Evolutionary conservation across 2,113 vertebrate species (phyloP).

Genomic region (Corvus cornix): DNA sequence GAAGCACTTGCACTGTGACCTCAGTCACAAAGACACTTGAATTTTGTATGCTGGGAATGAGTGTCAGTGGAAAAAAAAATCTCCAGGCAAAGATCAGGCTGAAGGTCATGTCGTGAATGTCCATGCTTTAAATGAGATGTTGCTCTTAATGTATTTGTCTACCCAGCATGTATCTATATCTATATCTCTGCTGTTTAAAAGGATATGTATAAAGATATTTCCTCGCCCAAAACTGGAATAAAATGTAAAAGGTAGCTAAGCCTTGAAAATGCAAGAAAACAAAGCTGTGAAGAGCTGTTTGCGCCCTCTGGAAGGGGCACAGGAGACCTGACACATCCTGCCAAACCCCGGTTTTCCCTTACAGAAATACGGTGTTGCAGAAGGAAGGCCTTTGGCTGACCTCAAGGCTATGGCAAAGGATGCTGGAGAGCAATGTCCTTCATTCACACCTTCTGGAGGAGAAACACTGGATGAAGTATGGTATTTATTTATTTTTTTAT

Average conservation of each 20-base stretch:
- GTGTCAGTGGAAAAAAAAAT: not conserved
- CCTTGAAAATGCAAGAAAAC: not conserved
- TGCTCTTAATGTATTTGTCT: not conserved
- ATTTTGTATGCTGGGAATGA: not conserved
- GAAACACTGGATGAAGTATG: constrained; percentile 91
- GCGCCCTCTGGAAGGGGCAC: not conserved
- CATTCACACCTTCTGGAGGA: constrained; percentile 89
- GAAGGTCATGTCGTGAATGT: not conserved
- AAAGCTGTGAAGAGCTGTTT: not conserved
- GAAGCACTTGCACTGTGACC: not conserved
- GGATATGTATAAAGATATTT: not conserved
- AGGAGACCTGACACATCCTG: not conserved
- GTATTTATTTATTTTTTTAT: not conserved
- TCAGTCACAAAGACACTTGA: not conserved
- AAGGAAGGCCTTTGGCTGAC: constrained; percentile 84
- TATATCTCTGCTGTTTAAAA: not conserved
- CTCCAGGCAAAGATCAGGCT: not conserved
- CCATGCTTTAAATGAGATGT: not conserved
- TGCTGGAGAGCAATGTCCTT: constrained; percentile 82
- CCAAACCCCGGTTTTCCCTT: not conserved
- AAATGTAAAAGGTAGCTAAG: not conserved
- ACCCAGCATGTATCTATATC: not conserved
- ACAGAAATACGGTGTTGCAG: constrained; percentile 89
- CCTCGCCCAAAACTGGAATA: not conserved
- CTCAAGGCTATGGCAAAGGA: constrained; percentile 92